phyloP scores from a whole-genome alignment of 2,888 invertebrate genomes.

The Nomada lathburiana region DNA sequence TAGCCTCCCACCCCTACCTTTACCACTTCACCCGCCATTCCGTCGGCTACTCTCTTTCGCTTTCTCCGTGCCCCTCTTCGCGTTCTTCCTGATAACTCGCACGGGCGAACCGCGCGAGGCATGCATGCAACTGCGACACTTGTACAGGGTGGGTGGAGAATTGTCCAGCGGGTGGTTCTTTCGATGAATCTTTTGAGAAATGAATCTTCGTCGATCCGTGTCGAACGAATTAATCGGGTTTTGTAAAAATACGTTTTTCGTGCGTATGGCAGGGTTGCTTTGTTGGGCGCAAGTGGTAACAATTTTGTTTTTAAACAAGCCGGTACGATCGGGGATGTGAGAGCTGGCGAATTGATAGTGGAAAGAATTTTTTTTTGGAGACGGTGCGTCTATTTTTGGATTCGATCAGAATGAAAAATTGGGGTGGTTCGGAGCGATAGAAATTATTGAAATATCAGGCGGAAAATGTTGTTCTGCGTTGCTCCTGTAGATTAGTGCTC shows the following conservation, averaged over 20 bases:
- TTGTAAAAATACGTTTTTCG: too few species aligned
- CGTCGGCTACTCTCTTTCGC: conserved; percentile 51
- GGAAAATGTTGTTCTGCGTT: not conserved
- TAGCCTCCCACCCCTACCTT: conserved; percentile 41
- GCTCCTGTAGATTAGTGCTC: not conserved
- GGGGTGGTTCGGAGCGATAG: too few species aligned
- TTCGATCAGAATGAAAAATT: too few species aligned
- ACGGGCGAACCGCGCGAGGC: conserved; percentile 46
- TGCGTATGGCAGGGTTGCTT: too few species aligned
- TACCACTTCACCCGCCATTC: not conserved
- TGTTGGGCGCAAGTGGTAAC: too few species aligned
- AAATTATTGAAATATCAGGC: not conserved
- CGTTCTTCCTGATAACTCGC: conserved; percentile 47
- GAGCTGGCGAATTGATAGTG: too few species aligned
- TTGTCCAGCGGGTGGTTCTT: not conserved
- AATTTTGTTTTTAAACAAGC: too few species aligned
- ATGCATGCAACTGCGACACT: conserved; percentile 62
- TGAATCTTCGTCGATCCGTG: not conserved
- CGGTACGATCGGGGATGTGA: too few species aligned
- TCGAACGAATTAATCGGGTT: not conserved
- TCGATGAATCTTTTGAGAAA: too few species aligned
- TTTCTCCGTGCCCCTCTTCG: conserved; percentile 32
- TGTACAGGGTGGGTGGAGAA: conserved; percentile 16
- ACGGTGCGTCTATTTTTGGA: too few species aligned
- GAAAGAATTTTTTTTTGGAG: too few species aligned